Evolutionary conservation across 2,113 vertebrate genomes (phyloP).

Genomic region (Sebastes schlegelii): DNA sequence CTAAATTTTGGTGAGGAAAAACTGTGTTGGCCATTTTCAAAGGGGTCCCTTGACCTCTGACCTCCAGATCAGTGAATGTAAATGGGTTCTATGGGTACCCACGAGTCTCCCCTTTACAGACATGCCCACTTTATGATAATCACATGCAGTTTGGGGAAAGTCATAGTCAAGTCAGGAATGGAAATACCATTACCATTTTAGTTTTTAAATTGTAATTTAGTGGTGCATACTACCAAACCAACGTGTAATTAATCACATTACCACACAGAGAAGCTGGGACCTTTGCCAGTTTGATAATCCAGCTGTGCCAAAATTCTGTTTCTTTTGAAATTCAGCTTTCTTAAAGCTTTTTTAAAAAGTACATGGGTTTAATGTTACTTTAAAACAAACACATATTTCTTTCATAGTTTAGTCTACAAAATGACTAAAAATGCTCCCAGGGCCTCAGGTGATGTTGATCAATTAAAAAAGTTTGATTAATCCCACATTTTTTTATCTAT

Average conservation of each 20-base stretch:
- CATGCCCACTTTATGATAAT: no score
- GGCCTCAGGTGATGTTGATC: not conserved
- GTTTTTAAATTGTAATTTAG: not conserved
- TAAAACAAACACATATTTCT: not conserved
- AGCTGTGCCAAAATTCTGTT: not conserved
- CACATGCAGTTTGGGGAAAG: not conserved
- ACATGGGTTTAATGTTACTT: not conserved
- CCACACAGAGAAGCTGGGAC: not conserved
- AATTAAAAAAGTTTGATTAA: no score
- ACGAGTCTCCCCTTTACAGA: no score
- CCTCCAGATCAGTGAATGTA: no score
- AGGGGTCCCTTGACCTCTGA: no score
- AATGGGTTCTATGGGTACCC: no score
- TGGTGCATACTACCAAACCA: not conserved
- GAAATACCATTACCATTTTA: not conserved
- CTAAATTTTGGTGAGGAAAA: no score
- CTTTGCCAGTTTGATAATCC: not conserved
- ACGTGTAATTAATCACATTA: not conserved
- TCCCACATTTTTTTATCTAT: no score
- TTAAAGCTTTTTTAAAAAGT: not conserved
- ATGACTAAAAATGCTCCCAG: not conserved
- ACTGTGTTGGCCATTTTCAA: no score
- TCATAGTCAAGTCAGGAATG: not conserved
- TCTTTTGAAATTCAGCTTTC: not conserved
- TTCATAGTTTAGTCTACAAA: not conserved